Evolutionary conservation across 2,797 vertebrate genomes (phyloP), one percentile per base, ranked within the genome.

Genomic region (Sciurus carolinensis): DNA sequence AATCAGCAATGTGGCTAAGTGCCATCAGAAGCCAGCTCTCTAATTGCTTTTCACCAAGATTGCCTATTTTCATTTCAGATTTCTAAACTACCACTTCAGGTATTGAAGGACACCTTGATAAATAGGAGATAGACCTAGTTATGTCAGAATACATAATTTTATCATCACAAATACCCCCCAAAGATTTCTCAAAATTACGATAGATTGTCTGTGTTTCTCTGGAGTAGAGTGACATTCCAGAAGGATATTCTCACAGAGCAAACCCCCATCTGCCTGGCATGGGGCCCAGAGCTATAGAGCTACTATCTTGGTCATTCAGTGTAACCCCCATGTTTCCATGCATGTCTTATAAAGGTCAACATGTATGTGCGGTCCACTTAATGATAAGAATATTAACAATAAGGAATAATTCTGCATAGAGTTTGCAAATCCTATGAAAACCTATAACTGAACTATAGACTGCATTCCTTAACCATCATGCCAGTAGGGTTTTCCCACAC

Each of bases 21-120:
- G 86, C 54, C 75, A 44, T 2, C 8, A 47, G 28, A 84, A 9
- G 64, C 22, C 10, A 9, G 77, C 73, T 73, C 67, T 76, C 87
- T 81, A 42, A 82, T 80, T 91, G 90, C 44, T 81, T 90, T 88
- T 36, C 28, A 47, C 17, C 13, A 71, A 6, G 33, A 47, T 6
- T 28, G 2, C 42, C 64, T 93, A 33, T 42, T 82, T 94, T 57
- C 69, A 83, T 85, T 91, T 80, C 52, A 82, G 11, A 33, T 89
- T 57, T 71, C 69, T 91, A 66, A 91, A 39, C 15, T 52, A 30
- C 64, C n/a, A 15, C 14, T 72, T 39, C n/a, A 80, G 54, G 26
- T 33, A 84, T 0, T 52, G 12, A 69, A 92, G 12, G 24, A 47
- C 15, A 93, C n/a, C 15, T 79, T 64, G 50, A 26, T 87, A 80